Evolutionary conservation across 2,797 vertebrate genomes (phyloP).

Genomic region (Melanotaenia maccullochi): DNA sequence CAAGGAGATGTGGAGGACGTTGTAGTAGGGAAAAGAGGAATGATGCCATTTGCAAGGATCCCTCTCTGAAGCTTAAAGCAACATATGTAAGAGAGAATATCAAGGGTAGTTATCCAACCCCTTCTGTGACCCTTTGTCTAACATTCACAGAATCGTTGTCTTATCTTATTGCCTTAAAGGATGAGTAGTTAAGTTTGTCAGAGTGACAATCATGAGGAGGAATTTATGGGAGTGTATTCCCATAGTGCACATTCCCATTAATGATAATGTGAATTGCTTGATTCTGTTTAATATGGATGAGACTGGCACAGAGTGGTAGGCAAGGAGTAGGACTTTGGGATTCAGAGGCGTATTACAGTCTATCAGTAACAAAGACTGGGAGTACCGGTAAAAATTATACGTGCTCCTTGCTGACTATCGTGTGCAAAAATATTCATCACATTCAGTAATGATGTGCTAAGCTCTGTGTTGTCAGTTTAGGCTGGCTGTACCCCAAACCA

Average conservation of each 20-base stretch:
- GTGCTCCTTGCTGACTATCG: slow-evolving; percentile 46
- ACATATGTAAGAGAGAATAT: slow-evolving; percentile 69
- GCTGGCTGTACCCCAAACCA: slow-evolving; percentile 33
- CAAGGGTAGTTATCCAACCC: slow-evolving; percentile 64
- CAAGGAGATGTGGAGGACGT: slow-evolving; percentile 76
- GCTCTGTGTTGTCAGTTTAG: slow-evolving; percentile 61
- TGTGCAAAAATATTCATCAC: slow-evolving; percentile 76
- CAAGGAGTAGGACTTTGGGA: slow-evolving; percentile 70
- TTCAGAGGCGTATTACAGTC: slow-evolving; percentile 56
- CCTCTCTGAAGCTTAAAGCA: slow-evolving; percentile 64
- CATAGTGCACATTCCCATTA: slow-evolving; percentile 73
- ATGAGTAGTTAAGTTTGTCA: slow-evolving; percentile 64
- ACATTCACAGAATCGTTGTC: slow-evolving; percentile 66
- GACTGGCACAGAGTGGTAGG: slow-evolving; percentile 65
- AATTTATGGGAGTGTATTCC: slow-evolving; percentile 71
- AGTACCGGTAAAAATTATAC: slow-evolving; percentile 56
- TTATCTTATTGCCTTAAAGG: slow-evolving; percentile 69
- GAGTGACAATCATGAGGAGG: slow-evolving; percentile 50
- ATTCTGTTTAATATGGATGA: slow-evolving; percentile 75
- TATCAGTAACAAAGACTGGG: slow-evolving; percentile 62
- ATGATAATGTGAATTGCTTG: slow-evolving; percentile 74
- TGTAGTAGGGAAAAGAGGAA: slow-evolving; percentile 57
- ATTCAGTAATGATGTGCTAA: slow-evolving; percentile 68
- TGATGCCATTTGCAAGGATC: slow-evolving; percentile 62
- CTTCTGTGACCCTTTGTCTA: slow-evolving; percentile 56